A percentile compares a stretch with the other conserved stretches of the same genome.
Evolutionary conservation across 2,113 vertebrate species (phyloP).

Genomic region (Perca schrenkii): DNA sequence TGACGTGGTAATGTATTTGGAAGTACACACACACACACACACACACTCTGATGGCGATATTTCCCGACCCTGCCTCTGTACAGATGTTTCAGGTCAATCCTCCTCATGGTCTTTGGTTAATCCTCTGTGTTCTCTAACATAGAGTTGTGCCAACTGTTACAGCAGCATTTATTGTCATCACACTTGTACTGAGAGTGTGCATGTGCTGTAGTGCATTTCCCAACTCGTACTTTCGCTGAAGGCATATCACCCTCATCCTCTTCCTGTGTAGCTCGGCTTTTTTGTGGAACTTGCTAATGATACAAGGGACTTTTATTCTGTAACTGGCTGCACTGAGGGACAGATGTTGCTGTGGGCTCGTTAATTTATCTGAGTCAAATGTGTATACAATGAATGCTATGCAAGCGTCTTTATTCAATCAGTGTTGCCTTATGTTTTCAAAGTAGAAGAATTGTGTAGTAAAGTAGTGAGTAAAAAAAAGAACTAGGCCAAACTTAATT

Average conservation of each 20-base stretch:
- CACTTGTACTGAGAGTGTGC: background rate
- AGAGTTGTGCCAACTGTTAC: background rate
- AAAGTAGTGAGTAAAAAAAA: background rate
- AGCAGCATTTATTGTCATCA: background rate
- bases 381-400: slow-evolving; percentile 69
- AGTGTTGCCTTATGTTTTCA: slow-evolving; percentile 58
- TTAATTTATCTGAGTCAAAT: slow-evolving; percentile 71
- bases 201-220: background rate
- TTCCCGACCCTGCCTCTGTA: background rate
- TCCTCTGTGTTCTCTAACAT: background rate
- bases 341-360: slow-evolving; percentile 67
- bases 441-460: slow-evolving; percentile 50
- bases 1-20: background rate
- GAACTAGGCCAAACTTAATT: slow-evolving; percentile 50
- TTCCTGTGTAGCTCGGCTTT: slow-evolving; percentile 5
- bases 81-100: slow-evolving; percentile 37
- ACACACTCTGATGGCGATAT: background rate
- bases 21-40: too few relatives aligned
- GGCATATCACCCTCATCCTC: slow-evolving; percentile 5
- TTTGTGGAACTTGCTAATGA: slow-evolving; percentile 62
- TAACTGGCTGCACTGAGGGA: slow-evolving; percentile 59
- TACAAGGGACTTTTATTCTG: slow-evolving; percentile 47
- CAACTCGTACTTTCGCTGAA: background rate
- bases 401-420: slow-evolving; percentile 59
- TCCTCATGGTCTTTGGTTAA: slow-evolving; percentile 9